Conservation (phyloP, 1,140 invertebrate species). For the Catajapyx aquilonaris region DNA sequence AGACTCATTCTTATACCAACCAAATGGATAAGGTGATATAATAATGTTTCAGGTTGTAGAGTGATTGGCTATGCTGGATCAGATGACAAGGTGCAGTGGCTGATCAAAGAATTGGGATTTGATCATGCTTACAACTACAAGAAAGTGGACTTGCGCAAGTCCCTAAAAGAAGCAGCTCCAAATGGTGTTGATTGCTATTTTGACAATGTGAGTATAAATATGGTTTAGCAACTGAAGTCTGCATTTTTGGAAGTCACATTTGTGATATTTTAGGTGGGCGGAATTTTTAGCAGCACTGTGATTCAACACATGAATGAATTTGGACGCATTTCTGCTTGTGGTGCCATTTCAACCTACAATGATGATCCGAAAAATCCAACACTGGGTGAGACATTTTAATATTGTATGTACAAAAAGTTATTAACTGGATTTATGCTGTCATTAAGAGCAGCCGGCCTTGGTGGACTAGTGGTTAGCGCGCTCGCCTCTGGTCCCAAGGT, state of each 20-base stretch:
- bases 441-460: no score
- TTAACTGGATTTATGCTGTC: no score
- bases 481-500: no score
- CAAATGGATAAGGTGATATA: no score
- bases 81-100: slow-evolving; percentile 44
- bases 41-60: slow-evolving; percentile 32
- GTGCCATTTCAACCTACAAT: slow-evolving; percentile 22
- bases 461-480: no score
- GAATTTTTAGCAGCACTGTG: slow-evolving; percentile 19
- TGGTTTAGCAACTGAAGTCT: neutral
- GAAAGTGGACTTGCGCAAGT: slow-evolving; percentile 25
- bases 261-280: slow-evolving; percentile 19
- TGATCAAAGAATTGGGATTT: slow-evolving; percentile 38
- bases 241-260: neutral
- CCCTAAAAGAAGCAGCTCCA: slow-evolving; percentile 37
- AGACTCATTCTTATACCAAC: no score
- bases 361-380: slow-evolving; percentile 13
- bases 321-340: slow-evolving; percentile 23
- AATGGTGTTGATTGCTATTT: slow-evolving; percentile 48
- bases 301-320: slow-evolving; percentile 20
- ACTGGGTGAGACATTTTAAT: slow-evolving; percentile 16
- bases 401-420: no score
- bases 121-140: slow-evolving; percentile 51
- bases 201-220: slow-evolving; percentile 40
- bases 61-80: slow-evolving; percentile 48